Percentiles rank a stretch among this genome's conserved stretches.
phyloP scores from a whole-genome alignment of 2,113 vertebrate species.

The Brachirus orientalis region DNA sequence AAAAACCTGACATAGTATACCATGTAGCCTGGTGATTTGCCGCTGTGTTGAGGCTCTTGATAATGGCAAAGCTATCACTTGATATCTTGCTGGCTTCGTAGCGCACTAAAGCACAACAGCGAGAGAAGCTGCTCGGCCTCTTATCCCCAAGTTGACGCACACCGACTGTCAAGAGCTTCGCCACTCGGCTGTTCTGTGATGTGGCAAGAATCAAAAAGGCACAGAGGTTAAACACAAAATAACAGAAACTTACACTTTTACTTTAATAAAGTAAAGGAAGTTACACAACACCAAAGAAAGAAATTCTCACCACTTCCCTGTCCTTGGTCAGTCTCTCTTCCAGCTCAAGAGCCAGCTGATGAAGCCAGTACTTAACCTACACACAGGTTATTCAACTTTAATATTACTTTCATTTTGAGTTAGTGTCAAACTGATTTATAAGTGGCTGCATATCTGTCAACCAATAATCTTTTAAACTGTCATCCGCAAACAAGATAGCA shows the following conservation, averaged over 20 bases:
- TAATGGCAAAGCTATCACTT: conserved; percentile 86
- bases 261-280: not conserved
- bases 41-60: conserved; percentile 89
- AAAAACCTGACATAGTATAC: conserved; percentile 63
- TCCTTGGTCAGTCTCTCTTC: conserved; percentile 94
- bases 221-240: not conserved
- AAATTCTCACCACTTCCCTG: conserved; percentile 84
- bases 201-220: not conserved
- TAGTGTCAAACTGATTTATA: no score
- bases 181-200: conserved; percentile 90
- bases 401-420: no score
- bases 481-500: no score
- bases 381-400: no score
- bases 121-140: conserved; percentile 82
- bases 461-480: no score
- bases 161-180: conserved; percentile 86
- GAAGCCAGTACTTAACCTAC: conserved; percentile 94
- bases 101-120: conserved; percentile 87
- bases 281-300: not conserved
- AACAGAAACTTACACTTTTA: no score
- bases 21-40: conserved; percentile 89
- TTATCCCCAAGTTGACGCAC: conserved; percentile 87
- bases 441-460: no score
- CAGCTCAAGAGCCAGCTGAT: conserved; percentile 92
- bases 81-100: conserved; percentile 91